Base-by-base conservation (phyloP, 2,797 vertebrate species). In the Halcyon chelicuti region DNA sequence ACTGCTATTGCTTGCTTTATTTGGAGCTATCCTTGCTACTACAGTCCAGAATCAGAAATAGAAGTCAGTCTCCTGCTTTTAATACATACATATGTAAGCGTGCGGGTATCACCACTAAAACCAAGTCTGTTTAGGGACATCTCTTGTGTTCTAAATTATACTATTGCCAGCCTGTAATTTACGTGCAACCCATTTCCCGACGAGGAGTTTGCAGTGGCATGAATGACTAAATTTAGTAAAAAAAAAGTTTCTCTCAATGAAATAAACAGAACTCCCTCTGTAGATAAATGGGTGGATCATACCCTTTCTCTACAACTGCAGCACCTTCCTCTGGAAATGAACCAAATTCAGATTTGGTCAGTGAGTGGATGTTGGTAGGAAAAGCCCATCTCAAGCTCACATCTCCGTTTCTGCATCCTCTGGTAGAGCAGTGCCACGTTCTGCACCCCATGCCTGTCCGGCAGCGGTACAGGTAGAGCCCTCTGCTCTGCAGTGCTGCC, bases 371-470 rank as follows among this genome's bases (percentile, higher is more conserved):
- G 10, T 7, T 8, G 28, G 25, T 26, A 17, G 62, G 51, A 31
- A 60, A 79, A 31, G 81, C 11, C 16, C 57, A 14, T n/a, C 19
- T 14, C 26, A 7, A 0, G 4, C 20, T 70, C 40, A 5, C 26
- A 13, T 33, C 47, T 57, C 22, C 19, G 1, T 28, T 28, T 46
- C 74, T 73, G 35, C 23, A 0, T 18, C 40, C n/a, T 22, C 25
- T 0, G 0, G 20, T 12, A 12, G 55, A 20, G 55, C 49, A 22
- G 14, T 31, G 44, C 28, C 9, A 3, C 20, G 1, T 12, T 40
- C 42, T 33, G 11, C 31, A 3, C 7, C 42, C 35, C 17, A 7
- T 12, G 20, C 7, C 0, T 33, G 13, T 5, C 39, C 9, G 8
- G 33, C 14, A 4, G 33, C 9, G 25, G 51, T 29, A 52, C 52